Evolutionary conservation across 2,113 vertebrate genomes (phyloP).

Genomic region (Onychorhynchus coronatus): DNA sequence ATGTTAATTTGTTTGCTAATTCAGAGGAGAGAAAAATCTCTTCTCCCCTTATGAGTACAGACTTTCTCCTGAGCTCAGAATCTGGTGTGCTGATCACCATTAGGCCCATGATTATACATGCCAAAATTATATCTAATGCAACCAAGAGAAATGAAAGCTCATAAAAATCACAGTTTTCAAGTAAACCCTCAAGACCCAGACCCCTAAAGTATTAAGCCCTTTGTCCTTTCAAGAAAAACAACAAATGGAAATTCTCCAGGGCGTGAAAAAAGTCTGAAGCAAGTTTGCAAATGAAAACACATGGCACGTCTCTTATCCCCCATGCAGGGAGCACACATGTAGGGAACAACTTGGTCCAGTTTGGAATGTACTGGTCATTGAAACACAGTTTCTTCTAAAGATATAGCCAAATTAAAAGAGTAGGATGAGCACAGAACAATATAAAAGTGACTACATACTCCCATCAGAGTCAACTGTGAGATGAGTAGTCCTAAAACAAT

Average conservation of each 20-base stretch:
- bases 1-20: neutral
- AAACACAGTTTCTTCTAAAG: neutral
- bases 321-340: neutral
- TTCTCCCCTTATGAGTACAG: neutral
- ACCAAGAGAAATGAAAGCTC: neutral
- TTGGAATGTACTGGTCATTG: neutral
- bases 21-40: neutral
- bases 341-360: neutral
- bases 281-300: conserved; percentile 17
- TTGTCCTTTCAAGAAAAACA: neutral
- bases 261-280: neutral
- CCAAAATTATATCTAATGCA: neutral
- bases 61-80: neutral
- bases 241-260: neutral
- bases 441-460: neutral
- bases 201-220: neutral
- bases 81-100: neutral
- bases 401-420: neutral
- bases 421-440: neutral
- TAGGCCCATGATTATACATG: neutral
- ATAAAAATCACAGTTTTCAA: neutral
- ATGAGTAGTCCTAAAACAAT: conserved; percentile 25
- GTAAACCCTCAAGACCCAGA: neutral
- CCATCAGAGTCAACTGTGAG: neutral
- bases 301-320: neutral